Base-by-base conservation (phyloP, 2,797 vertebrate species). In the Xiphophorus birchmanni region DNA sequence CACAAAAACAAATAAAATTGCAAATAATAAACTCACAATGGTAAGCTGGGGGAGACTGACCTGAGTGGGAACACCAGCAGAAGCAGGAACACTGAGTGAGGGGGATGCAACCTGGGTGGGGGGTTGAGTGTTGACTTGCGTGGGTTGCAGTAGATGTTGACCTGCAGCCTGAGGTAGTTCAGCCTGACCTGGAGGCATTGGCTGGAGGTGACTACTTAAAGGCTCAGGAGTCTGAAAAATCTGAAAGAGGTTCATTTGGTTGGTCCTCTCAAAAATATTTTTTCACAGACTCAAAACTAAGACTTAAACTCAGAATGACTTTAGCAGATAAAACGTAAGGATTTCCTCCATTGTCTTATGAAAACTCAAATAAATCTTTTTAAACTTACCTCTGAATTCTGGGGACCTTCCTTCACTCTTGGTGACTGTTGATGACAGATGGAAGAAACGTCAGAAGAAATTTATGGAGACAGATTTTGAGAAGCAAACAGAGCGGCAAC, bases 391-490 rank as follows among this genome's bases (percentile, higher is more conserved):
- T 99, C 98, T 2, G 97, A 97, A 91, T 97, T 97, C 89, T 96
- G 95, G 52, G 95, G 84, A 78, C 96, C 96, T 82, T 99, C 98
- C 95, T 98, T 99, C 91, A 99, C 98, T 95, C 98, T 96, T n/a
- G 98, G 98, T 87, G 98, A 99, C 98, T 99, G 86, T 87, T 93
- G 79, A 90, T 23, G 85, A 42, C 80, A 0, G 15, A 37, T 1
- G 21, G 52, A 73, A 47, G 29, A 2, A 44, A 45, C 0, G 23
- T 88, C 63, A 91, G 86, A 84, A 0, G 52, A 60, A 45, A 42
- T 32, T 26, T 84, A 44, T 17, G 4, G 18, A 1, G 47, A 10
- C 0, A 18, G 9, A 44, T 73, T 76, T 0, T 73, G n/a, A 84
- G 86, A 72, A 65, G 69, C 76, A 82, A 90, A 85, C 73, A 80